A percentile compares a stretch with the other conserved stretches of the same genome.
These are phyloP conservation scores for Acronicta alni DNA, from an alignment of 2,888 invertebrate genomes.

Conservation along the genomic window DNA sequence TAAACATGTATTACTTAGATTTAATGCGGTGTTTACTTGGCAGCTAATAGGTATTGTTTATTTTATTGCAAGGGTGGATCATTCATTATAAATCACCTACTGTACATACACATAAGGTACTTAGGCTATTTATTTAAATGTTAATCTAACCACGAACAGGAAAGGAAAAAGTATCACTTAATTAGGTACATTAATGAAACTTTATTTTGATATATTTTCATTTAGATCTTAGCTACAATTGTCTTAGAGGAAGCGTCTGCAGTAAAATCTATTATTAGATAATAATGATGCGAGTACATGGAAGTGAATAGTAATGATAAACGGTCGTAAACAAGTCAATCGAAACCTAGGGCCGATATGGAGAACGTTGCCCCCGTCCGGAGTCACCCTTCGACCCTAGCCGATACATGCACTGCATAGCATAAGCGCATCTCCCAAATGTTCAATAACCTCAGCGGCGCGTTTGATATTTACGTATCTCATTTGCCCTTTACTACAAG, in stretches of 20 bases:
- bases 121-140: slow-evolving; percentile 42
- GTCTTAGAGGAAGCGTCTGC: slow-evolving; percentile 68
- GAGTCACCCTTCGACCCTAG: slow-evolving; percentile 76
- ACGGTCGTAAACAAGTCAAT: slow-evolving; percentile 82
- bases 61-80: too few relatives aligned
- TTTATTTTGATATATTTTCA: too few relatives aligned
- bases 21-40: slow-evolving; percentile 24
- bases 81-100: slow-evolving; percentile 9
- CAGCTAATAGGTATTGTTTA: slow-evolving; percentile 1
- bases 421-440: slow-evolving; percentile 65
- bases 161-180: background rate
- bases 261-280: slow-evolving; percentile 81
- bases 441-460: slow-evolving; percentile 54
- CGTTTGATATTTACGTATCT: slow-evolving; percentile 55
- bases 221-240: slow-evolving; percentile 45
- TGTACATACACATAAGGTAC: background rate
- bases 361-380: slow-evolving; percentile 78
- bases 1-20: slow-evolving; percentile 22
- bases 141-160: slow-evolving; percentile 18
- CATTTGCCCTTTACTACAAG: slow-evolving; percentile 41
- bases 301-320: slow-evolving; percentile 75
- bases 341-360: slow-evolving; percentile 76
- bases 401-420: slow-evolving; percentile 60
- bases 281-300: slow-evolving; percentile 68
- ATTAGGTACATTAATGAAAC: background rate